These are phyloP conservation scores for Prionchulus punctatus DNA, from an alignment of 2,888 invertebrate species.

Conservation along the genomic window DNA sequence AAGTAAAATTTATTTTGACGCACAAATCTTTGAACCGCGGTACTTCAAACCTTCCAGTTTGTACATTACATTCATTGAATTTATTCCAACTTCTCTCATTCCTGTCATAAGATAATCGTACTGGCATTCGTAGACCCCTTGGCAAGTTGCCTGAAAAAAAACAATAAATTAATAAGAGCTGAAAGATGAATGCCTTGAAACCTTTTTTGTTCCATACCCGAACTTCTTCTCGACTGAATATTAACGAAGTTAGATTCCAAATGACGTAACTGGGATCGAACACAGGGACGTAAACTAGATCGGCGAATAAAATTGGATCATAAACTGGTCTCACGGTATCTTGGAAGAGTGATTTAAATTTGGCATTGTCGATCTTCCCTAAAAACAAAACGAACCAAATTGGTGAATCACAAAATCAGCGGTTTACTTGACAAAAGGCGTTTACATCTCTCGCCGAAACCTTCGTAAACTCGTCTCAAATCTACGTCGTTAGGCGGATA, in stretches of 20 bases:
- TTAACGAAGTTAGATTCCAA: constrained; percentile 7
- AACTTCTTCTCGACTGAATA: constrained; percentile 5
- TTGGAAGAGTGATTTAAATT: constrained; percentile 15
- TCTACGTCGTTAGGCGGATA: not conserved
- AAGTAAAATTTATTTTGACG: too few species aligned
- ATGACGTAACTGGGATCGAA: constrained; percentile 2
- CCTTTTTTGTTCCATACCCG: too few species aligned
- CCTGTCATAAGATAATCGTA: constrained; percentile 22
- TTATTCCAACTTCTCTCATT: constrained; percentile 17
- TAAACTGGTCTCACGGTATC: constrained; percentile 21
- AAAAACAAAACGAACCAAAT: constrained; percentile 9
- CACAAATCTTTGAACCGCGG: constrained; percentile 4
- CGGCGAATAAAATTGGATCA: constrained; percentile 9
- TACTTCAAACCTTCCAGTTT: constrained; percentile 9
- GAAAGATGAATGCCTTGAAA: too few species aligned
- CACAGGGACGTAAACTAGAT: not conserved
- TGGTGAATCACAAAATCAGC: too few species aligned
- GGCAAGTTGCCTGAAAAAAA: constrained; percentile 1
- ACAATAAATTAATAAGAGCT: too few species aligned
- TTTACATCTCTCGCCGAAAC: constrained; percentile 2
- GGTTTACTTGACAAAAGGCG: not conserved
- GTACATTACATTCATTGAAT: constrained; percentile 15
- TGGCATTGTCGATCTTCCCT: constrained; percentile 9
- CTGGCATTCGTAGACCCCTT: constrained; percentile 14
- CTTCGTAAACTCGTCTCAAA: not conserved